Evolutionary conservation across 2,113 vertebrate genomes (phyloP).

Genomic region (Carettochelys insculpta): DNA sequence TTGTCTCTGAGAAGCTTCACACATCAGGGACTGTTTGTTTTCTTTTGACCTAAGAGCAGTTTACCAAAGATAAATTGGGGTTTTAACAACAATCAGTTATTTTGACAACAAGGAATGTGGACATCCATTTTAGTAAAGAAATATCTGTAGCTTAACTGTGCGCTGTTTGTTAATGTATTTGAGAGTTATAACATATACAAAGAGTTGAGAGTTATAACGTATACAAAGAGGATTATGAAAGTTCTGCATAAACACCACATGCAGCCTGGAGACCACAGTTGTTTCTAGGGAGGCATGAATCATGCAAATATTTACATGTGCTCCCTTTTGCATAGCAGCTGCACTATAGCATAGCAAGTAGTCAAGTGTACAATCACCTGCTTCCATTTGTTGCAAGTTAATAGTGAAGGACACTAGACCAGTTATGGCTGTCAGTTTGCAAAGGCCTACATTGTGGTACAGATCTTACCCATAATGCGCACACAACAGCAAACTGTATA

Average conservation of each 20-base stretch:
- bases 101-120: neutral
- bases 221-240: conserved; percentile 43
- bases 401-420: conserved; percentile 22
- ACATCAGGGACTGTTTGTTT: neutral
- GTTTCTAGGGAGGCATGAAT: conserved; percentile 22
- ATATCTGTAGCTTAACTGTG: neutral
- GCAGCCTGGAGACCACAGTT: neutral
- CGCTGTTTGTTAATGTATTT: neutral
- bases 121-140: neutral
- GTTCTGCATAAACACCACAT: conserved; percentile 43
- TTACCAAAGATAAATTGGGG: neutral
- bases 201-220: neutral
- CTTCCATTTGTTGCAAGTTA: neutral
- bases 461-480: neutral
- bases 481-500: neutral
- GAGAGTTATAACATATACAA: neutral
- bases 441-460: neutral
- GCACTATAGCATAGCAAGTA: conserved; percentile 34
- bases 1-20: neutral
- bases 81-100: neutral
- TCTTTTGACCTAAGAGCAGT: no score
- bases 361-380: conserved; percentile 65
- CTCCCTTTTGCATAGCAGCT: conserved; percentile 54
- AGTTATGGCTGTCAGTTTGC: neutral
- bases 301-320: conserved; percentile 52